Evolutionary conservation across 2,113 vertebrate species (phyloP).

Genomic region (Zosterops pallidus): DNA sequence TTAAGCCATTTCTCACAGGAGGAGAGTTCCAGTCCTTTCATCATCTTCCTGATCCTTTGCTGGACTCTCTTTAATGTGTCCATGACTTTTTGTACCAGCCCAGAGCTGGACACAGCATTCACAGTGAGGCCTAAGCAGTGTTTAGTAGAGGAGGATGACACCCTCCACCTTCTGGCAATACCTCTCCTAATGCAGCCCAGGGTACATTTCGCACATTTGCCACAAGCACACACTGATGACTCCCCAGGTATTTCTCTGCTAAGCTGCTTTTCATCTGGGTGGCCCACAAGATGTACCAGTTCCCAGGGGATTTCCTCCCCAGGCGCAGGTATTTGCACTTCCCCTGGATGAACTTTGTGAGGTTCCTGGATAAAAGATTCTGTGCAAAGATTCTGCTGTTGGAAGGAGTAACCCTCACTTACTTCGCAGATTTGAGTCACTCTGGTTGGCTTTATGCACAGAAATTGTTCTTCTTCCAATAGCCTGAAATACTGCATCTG

Average conservation of each 20-base stretch:
- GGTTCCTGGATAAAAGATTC: background rate
- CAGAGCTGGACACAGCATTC: background rate
- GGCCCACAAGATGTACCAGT: background rate
- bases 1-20: background rate
- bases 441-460: background rate
- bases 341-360: background rate
- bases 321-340: background rate
- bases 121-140: background rate
- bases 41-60: background rate
- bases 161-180: background rate
- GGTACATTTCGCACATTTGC: accelerated
- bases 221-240: background rate
- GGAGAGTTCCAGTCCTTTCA: background rate
- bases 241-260: background rate
- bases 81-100: background rate
- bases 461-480: background rate
- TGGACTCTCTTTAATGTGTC: background rate
- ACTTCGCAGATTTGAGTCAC: background rate
- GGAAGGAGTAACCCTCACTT: background rate
- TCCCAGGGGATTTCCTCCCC: background rate
- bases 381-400: background rate
- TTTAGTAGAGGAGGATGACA: background rate
- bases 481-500: background rate
- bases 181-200: background rate
- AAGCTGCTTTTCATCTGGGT: background rate